Conservation (phyloP, 2,888 invertebrate genomes). For the Leptopilina drosophilae region DNA sequence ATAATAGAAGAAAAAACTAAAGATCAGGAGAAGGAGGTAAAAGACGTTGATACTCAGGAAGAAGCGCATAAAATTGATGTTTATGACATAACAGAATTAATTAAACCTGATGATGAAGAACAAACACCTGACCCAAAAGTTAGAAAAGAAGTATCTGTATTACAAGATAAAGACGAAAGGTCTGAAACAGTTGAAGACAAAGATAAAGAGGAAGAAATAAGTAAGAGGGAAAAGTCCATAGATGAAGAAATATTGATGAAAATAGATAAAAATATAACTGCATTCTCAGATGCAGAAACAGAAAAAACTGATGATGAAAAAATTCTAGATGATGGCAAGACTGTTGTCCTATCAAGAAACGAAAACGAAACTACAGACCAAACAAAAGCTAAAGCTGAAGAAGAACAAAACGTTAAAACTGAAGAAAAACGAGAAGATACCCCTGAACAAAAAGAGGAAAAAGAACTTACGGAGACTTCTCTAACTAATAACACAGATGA, state of each 20-base stretch:
- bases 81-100: no score
- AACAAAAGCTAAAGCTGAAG: background rate
- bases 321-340: background rate
- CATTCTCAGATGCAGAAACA: background rate
- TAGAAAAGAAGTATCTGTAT: no score
- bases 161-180: no score
- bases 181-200: no score
- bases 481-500: background rate
- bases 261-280: background rate
- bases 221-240: no score
- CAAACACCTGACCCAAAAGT: constrained; percentile 4
- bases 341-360: no score
- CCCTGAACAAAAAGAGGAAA: no score
- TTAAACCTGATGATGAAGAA: background rate
- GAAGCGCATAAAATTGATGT: background rate
- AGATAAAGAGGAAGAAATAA: no score
- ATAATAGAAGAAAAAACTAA: no score
- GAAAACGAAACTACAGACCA: background rate
- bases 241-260: background rate
- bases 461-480: no score
- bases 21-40: background rate
- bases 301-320: background rate
- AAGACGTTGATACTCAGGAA: background rate
- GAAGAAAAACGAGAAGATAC: background rate
- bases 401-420: background rate